Base-by-base conservation (phyloP, 2,888 invertebrate genomes). In the Ceramica pisi region DNA sequence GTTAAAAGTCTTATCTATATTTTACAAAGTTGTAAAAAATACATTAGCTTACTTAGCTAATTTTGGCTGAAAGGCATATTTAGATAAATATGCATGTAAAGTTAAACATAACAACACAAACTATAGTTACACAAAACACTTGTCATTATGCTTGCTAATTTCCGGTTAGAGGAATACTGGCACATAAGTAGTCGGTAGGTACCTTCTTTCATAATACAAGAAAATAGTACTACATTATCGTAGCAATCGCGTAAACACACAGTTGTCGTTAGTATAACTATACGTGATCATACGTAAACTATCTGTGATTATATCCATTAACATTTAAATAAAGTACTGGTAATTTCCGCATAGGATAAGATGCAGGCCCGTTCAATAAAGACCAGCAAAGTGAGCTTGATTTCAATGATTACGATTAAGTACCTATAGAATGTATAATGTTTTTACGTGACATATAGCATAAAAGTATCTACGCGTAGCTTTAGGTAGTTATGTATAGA, bases 121-220 rank as follows among this genome's bases (percentile, higher is more conserved):
- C 31, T 53, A 12, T 19, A 12, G 12, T 14, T 19, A 35, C 75
- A 38, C 44, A 53, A 21, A 73, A 67, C 26, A 51, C 14, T 51
- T 41, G 61, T 10, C 8, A 76, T 67, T 75, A 68, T 8, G n/a
- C 41, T 76, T 23, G 41, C 53, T 78, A 60, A 63, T 78, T 78
- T 78, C 71, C 59, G 59, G 21, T 38, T 26, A 50, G 26, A 23
- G 12, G 35, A 31, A 19, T 46, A 48, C 26, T 59, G 7, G 9
- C 21, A 26, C 7, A 71, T 57, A 21, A 21, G 9, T 48, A 19
- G 19, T 55, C 19, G 9, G 26, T 21, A 26, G 16, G 7, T 41
- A 35, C 55, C 26, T 51, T 21, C 55, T 38, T 46, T 31, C n/a
- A 59, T 63, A 63, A 64, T 68, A 31, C 21, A 51, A 64, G 79